Evolutionary conservation across 2,113 vertebrate species (phyloP), one percentile per base, ranked within the genome.

Genomic region (Bagarius yarrelli): DNA sequence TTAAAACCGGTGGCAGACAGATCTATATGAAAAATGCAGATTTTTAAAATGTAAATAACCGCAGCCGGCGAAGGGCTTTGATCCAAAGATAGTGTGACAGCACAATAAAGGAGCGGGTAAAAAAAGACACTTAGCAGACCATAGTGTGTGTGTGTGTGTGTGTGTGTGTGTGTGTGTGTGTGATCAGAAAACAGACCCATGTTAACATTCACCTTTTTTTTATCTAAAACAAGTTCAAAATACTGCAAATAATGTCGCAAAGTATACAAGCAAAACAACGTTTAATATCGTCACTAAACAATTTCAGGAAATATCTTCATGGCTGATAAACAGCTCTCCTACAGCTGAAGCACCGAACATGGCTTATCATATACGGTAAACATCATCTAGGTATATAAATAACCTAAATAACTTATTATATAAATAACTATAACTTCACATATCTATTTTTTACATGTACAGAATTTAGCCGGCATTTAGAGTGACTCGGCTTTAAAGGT

Each of bases 21-120:
- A 92, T 93, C 93, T 94, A 93, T 94, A 93, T 94, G 93, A 94
- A 93, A 94, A 94, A 94, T 94, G 93, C 93, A 94, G 92, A 94
- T 94, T 94, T 93, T 91, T 93, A 93, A 59, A 93, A 93, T 93
- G 91, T 94, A 94, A 94, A 94, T 94, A 93, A 93, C 89, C 89
- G 86, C 89, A 89, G 91, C 91, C 91, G 88, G 90, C 87, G 89
- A 89, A 89, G 91, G 89, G 89, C 88, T 88, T 88, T 92, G 91
- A 93, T 93, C 93, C 91, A 92, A 92, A 94, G 93, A 94, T 90
- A 92, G 87, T 90, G 89, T 93, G 91, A 94, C 93, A 94, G 92
- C 91, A 92, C 90, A 89, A 93, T 92, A 89, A 52, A 73, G 53
- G 13, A 61, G n/a, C n/a, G n/a, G n/a, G 19, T 1, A 27, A 40